Evolutionary conservation across 2,797 vertebrate species (phyloP).

Genomic region (Taeniopygia guttata): DNA sequence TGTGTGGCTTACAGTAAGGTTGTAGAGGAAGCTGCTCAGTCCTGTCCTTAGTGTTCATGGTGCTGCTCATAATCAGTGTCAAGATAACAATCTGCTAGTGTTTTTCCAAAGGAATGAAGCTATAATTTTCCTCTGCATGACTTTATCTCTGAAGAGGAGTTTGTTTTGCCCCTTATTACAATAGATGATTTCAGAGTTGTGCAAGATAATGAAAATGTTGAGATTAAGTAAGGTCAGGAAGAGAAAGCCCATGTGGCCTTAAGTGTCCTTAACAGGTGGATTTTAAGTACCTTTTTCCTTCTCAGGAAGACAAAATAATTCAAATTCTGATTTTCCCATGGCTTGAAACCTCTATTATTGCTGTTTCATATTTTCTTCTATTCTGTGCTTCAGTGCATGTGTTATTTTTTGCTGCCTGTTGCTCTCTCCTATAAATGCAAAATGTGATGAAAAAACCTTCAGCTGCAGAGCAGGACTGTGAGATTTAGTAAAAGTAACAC

Average conservation of each 20-base stretch:
- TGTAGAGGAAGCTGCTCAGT: neutral
- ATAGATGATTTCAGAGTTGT: neutral
- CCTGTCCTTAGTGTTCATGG: neutral
- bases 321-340: neutral
- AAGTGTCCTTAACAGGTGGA: slow-evolving; percentile 5
- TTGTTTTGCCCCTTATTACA: slow-evolving; percentile 34
- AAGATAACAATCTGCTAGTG: slow-evolving; percentile 33
- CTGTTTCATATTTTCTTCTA: neutral
- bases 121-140: slow-evolving; percentile 5
- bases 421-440: neutral
- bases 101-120: slow-evolving; percentile 30
- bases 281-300: neutral
- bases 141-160: slow-evolving; percentile 9
- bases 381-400: neutral
- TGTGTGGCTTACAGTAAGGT: neutral
- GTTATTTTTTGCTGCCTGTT: neutral
- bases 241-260: neutral
- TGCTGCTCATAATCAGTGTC: neutral
- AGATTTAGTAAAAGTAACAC: neutral
- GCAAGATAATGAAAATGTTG: slow-evolving; percentile 19
- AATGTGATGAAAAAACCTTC: neutral
- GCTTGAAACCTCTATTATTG: neutral
- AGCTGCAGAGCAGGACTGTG: neutral
- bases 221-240: slow-evolving; percentile 21
- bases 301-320: neutral